Evolutionary conservation across 1,140 invertebrate species (phyloP).

Genomic region (Pseudomyrmex flavicornis): DNA sequence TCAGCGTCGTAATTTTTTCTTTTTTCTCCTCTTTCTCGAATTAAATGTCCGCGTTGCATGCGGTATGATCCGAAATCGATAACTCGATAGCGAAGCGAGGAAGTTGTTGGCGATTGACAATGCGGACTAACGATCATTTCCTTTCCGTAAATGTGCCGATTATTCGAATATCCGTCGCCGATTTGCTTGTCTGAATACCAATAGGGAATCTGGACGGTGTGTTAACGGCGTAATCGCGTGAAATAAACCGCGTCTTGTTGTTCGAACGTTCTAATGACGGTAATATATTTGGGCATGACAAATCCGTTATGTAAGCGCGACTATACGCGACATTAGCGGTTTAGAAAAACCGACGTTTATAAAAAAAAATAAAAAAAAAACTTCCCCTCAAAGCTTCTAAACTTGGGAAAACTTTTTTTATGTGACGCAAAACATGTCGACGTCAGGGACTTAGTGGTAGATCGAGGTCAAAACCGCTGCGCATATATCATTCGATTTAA

Average conservation of each 20-base stretch:
- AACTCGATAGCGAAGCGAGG: slow-evolving; percentile 9
- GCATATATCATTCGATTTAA: slow-evolving; percentile 43
- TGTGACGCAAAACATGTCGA: neutral
- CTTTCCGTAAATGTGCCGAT: slow-evolving; percentile 8
- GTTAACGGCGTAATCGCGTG: neutral
- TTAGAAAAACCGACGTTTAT: too few species aligned
- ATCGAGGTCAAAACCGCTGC: neutral
- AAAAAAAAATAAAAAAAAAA: neutral
- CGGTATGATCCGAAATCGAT: slow-evolving; percentile 24
- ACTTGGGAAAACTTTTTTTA: slow-evolving; percentile 8
- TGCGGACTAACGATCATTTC: slow-evolving; percentile 27
- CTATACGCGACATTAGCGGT: too few species aligned
- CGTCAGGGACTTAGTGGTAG: neutral
- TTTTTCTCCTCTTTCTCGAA: neutral
- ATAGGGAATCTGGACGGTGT: neutral
- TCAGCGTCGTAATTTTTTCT: neutral
- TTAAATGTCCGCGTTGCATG: slow-evolving; percentile 20
- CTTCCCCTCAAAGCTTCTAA: neutral
- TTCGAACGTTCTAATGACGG: neutral
- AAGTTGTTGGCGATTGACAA: slow-evolving; percentile 25
- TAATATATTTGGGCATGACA: neutral
- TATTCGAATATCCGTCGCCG: slow-evolving; percentile 22
- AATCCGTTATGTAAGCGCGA: too few species aligned
- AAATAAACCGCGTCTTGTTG: slow-evolving; percentile 13
- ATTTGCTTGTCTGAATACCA: slow-evolving; percentile 6